These are phyloP conservation scores for Noctua comes DNA, from an alignment of 2,888 invertebrate genomes.

Conservation along the genomic window DNA sequence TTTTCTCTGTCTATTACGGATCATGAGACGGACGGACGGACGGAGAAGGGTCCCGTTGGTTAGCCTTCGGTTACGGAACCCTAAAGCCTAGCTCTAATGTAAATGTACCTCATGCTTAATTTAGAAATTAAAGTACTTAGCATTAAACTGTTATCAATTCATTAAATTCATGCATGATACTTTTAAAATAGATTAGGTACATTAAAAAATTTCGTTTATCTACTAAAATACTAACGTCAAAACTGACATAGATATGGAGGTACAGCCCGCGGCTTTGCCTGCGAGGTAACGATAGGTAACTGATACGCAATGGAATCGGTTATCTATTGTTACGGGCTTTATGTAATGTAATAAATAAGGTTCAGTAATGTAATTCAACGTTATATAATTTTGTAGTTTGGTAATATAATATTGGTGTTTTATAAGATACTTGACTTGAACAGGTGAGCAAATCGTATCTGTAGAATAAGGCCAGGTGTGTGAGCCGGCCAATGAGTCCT, in stretches of 20 bases:
- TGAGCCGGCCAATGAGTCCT: background rate
- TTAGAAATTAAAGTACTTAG: background rate
- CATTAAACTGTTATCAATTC: constrained; percentile 5
- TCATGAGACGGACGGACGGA: too few relatives aligned
- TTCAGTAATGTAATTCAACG: constrained; percentile 1
- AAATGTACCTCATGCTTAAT: background rate
- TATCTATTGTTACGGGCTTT: constrained; percentile 6
- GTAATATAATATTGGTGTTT: background rate
- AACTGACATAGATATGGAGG: background rate
- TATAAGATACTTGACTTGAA: background rate
- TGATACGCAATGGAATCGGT: constrained; percentile 6
- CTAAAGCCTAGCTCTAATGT: too few relatives aligned
- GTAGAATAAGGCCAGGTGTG: too few relatives aligned
- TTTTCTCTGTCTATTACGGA: too few relatives aligned
- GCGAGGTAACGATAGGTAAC: constrained; percentile 2
- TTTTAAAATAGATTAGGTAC: constrained; percentile 8
- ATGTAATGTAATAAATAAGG: constrained; percentile 17
- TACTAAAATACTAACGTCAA: constrained; percentile 2
- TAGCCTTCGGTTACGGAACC: too few relatives aligned
- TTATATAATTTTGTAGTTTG: constrained; percentile 1
- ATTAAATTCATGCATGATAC: background rate
- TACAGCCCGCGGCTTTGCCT: background rate
- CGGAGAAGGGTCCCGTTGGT: too few relatives aligned
- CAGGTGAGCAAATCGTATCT: background rate
- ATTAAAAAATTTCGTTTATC: background rate